Percentiles rank a stretch among this genome's conserved stretches.
These are phyloP conservation scores for Gouania willdenowi DNA, from an alignment of 2,797 vertebrate genomes.

Conservation along the genomic window DNA sequence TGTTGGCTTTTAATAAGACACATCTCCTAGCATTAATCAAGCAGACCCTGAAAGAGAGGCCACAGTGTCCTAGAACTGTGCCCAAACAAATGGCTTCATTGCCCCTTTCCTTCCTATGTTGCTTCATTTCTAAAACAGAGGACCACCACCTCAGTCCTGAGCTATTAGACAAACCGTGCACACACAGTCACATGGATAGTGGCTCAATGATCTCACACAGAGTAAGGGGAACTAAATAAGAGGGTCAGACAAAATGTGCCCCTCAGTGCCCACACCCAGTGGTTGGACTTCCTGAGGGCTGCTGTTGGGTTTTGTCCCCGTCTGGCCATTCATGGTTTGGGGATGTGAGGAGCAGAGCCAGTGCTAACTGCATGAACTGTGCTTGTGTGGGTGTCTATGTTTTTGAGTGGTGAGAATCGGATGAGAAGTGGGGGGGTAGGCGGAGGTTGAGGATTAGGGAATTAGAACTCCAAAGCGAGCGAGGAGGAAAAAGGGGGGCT, in stretches of 20 bases:
- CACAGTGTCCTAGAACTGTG: constrained; percentile 18
- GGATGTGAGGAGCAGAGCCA: constrained; percentile 68
- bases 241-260: constrained; percentile 47
- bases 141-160: constrained; percentile 10
- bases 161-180: constrained; percentile 5
- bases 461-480: constrained; percentile 75
- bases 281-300: constrained; percentile 75
- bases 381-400: constrained; percentile 48
- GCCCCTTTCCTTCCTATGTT: not conserved
- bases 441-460: constrained; percentile 80
- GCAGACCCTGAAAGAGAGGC: constrained; percentile 24
- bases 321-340: constrained; percentile 68
- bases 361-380: constrained; percentile 63
- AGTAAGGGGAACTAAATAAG: constrained; percentile 18
- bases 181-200: constrained; percentile 2
- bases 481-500: constrained; percentile 51
- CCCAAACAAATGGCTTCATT: constrained; percentile 22
- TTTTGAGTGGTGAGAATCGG: constrained; percentile 65
- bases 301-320: constrained; percentile 72
- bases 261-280: constrained; percentile 64
- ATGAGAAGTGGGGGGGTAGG: constrained; percentile 54
- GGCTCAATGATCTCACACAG: constrained; percentile 19
- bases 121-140: constrained; percentile 6
- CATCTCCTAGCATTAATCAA: constrained; percentile 56
- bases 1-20: constrained; percentile 64